phyloP scores from a whole-genome alignment of 2,888 invertebrate genomes.

The Yponomeuta evonymella region DNA sequence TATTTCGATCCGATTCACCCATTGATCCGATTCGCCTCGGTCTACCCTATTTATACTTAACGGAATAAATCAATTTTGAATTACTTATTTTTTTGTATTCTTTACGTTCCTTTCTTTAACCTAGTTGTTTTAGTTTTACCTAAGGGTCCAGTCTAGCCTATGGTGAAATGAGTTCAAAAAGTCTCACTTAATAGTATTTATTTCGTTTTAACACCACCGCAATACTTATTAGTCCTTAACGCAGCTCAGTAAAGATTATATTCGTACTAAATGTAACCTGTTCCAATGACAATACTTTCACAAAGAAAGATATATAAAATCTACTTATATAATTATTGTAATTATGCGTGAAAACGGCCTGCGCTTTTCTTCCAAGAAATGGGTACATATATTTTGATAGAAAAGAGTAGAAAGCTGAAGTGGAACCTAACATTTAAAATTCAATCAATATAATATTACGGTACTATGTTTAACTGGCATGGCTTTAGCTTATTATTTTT shows the following conservation, averaged over 20 bases:
- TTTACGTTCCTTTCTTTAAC: conserved; percentile 32
- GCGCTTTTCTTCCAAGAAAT: background rate
- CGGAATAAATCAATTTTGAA: conserved; percentile 63
- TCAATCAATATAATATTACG: too few species aligned
- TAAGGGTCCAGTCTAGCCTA: conserved; percentile 48
- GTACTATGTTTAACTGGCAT: too few species aligned
- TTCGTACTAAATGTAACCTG: conserved; percentile 24
- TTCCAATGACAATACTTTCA: conserved; percentile 56
- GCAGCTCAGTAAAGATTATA: background rate
- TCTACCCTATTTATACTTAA: conserved; percentile 67
- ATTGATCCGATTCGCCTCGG: too few species aligned
- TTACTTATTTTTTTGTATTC: conserved; percentile 42
- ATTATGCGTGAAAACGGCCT: background rate
- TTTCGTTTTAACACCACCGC: background rate
- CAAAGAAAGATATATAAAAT: background rate
- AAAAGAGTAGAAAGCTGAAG: background rate
- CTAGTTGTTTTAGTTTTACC: conserved; percentile 29
- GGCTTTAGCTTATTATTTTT: too few species aligned
- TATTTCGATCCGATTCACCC: too few species aligned
- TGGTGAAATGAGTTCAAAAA: conserved; percentile 34
- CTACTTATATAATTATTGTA: conserved; percentile 6
- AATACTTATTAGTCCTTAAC: background rate
- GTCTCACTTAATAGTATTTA: conserved; percentile 5
- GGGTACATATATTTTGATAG: background rate
- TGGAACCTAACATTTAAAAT: too few species aligned